Conservation (phyloP, 2,888 invertebrate species). For the Acanthosepion lycidas region DNA sequence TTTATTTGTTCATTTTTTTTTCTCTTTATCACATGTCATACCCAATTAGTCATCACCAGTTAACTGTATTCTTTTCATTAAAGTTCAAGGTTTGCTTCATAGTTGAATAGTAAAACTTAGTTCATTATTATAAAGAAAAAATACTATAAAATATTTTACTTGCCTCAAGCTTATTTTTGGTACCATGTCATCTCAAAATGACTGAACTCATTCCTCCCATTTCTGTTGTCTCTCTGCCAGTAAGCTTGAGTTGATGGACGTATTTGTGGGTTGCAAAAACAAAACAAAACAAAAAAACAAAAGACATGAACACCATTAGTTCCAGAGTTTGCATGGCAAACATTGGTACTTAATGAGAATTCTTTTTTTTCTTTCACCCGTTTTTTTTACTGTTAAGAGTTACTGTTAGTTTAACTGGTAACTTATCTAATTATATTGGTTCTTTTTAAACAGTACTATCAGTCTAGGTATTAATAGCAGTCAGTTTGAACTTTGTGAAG, state of each 20-base stretch:
- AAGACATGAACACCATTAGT: neutral
- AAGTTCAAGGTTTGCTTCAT: no score
- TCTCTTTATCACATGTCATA: no score
- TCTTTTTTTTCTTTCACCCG: neutral
- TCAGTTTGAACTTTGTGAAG: no score
- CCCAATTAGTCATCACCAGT: no score
- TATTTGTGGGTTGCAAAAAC: neutral
- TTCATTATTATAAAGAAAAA: neutral
- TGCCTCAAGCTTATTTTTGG: neutral
- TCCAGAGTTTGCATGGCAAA: neutral
- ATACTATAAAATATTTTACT: neutral
- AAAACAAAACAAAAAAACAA: conserved; percentile 3
- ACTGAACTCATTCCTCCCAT: neutral
- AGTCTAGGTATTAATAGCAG: no score
- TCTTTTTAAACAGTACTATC: neutral
- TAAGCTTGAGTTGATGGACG: conserved; percentile 11
- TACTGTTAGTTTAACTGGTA: neutral
- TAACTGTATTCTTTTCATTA: no score
- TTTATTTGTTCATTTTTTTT: no score
- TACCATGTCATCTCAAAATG: neutral
- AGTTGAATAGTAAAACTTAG: no score
- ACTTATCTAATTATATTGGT: neutral
- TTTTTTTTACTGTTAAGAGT: neutral
- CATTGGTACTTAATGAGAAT: neutral
- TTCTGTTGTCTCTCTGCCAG: conserved; percentile 4